These are phyloP conservation scores for Eupithecia subfuscata DNA, from an alignment of 2,888 invertebrate species.

Conservation along the genomic window DNA sequence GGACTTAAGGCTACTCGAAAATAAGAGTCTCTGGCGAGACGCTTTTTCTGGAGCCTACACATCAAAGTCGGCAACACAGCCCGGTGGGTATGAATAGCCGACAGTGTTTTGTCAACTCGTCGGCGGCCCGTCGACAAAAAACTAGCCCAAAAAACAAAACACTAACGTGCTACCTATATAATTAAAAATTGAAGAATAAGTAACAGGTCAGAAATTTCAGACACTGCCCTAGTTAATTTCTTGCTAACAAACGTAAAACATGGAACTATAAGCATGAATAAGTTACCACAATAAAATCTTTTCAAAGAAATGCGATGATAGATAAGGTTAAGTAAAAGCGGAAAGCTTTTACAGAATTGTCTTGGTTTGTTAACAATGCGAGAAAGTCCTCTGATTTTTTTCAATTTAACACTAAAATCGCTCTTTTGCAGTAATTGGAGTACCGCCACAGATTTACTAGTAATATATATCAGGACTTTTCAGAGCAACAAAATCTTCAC, in stretches of 20 bases:
- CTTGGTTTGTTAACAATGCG: constrained; percentile 18
- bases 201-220: too few relatives aligned
- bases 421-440: constrained; percentile 34
- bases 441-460: constrained; percentile 18
- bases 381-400: constrained; percentile 27
- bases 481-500: neutral
- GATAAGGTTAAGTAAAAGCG: constrained; percentile 23
- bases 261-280: neutral
- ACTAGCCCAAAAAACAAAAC: neutral
- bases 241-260: too few relatives aligned
- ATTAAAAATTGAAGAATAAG: neutral
- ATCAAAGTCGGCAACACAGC: too few relatives aligned
- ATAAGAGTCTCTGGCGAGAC: too few relatives aligned
- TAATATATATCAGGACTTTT: neutral
- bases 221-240: too few relatives aligned
- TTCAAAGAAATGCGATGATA: constrained; percentile 9
- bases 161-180: neutral
- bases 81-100: too few relatives aligned
- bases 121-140: neutral
- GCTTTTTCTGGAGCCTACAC: too few relatives aligned
- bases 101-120: too few relatives aligned
- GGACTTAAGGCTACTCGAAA: neutral
- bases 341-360: constrained; percentile 25
- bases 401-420: constrained; percentile 28
- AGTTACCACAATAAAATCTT: neutral